Evolutionary conservation across 2,113 vertebrate genomes (phyloP), one percentile per base, ranked within the genome.

Genomic region (Periophthalmus modestus): DNA sequence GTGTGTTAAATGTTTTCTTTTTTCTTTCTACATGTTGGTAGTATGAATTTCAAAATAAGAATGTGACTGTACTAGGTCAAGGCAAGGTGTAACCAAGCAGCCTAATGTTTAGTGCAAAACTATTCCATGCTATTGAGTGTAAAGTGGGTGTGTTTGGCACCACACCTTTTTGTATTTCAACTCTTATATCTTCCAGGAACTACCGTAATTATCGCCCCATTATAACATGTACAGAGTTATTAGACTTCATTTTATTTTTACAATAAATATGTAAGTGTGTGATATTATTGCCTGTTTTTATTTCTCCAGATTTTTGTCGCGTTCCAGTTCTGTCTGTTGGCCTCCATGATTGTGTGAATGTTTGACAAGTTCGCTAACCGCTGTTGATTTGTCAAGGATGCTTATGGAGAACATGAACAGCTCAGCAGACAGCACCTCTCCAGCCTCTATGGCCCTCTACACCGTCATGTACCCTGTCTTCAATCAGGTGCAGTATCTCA

Each of bases 391-490:
- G 72, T 82, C 74, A 93, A 97, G 94, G 94, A 96, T 98, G 96
- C 97, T 95, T 96, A 97, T 96, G 96, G 95, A 97, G 94, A 94
- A 97, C 95, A 95, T 95, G 94, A 98, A 95, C 95, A 97, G 97
- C 95, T 95, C 97, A 95, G 95, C 95, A 79, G 95, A 97, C 91
- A 93, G 92, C 79, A 94, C 95, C 95, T 96, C 95, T 78, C 93
- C 95, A 90, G 95, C 95, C 94, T 96, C 95, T 89, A 96, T 98
- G 96, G 94, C 96, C 70, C 94, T 98, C 69, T 97, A 97, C 89
- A 93, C 93, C 52, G 95, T 97, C 54, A 98, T 99, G 96, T 97
- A 96, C 89, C 96, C 97, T 55, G 96, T 98, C n/a, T 97, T 97
- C 88, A 97, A 95, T 68, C 95, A 97, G 96, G 96, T 97, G 86